Percentiles rank a stretch among this genome's conserved stretches.
These are phyloP conservation scores for Ericerus pela DNA, from an alignment of 1,140 invertebrate species.

Conservation along the genomic window DNA sequence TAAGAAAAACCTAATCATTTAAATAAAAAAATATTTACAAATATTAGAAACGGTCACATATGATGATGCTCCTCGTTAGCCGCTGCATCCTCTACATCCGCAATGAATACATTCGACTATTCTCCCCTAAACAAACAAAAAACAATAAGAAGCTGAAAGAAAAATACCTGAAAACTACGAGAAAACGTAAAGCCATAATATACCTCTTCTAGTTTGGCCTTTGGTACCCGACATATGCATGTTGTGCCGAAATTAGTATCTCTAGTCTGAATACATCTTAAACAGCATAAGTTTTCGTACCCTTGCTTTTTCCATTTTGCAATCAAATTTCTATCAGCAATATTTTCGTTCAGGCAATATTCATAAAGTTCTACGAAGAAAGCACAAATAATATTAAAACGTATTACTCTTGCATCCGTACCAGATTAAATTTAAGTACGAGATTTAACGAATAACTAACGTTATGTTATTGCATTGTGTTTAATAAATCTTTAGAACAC, in stretches of 20 bases:
- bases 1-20: too few species aligned
- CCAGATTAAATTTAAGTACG: too few species aligned
- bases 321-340: conserved; percentile 93
- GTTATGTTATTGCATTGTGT: too few species aligned
- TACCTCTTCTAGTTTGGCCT: conserved; percentile 92
- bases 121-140: conserved; percentile 48
- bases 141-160: conserved; percentile 6
- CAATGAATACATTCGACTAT: conserved; percentile 97
- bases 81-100: conserved; percentile 91
- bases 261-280: conserved; percentile 95
- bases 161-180: too few species aligned
- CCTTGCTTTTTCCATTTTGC: conserved; percentile 99
- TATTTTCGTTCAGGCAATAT: conserved; percentile 91
- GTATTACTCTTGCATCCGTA: too few species aligned
- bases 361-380: conserved; percentile 76
- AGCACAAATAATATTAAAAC: too few species aligned
- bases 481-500: not conserved
- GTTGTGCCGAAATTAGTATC: conserved; percentile 99
- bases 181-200: too few species aligned
- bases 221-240: conserved; percentile 97
- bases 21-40: too few species aligned
- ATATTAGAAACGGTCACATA: too few species aligned
- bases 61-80: too few species aligned
- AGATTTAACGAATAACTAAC: too few species aligned
- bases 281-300: conserved; percentile 97